phyloP scores from a whole-genome alignment of 35 echinoderm and acorn worm species.

The Heliocidaris erythrogramma region DNA sequence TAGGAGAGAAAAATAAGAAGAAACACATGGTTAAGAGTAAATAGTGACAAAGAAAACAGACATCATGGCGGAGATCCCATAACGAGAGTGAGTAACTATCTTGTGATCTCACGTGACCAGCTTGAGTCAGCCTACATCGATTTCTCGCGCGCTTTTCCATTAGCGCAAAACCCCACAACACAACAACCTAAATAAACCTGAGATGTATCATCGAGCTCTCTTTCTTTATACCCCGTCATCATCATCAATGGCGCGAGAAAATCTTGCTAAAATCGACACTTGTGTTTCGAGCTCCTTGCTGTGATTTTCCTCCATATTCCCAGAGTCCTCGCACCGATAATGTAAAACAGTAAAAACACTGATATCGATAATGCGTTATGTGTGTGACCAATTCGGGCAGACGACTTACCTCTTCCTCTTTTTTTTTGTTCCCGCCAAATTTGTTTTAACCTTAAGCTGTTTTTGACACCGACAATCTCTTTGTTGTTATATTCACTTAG shows the following conservation, averaged over 20 bases:
- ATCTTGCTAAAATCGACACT: slow-evolving; percentile 35
- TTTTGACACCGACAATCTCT: slow-evolving; percentile 2
- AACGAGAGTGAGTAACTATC: not conserved
- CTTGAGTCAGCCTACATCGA: not conserved
- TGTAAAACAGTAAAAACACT: slow-evolving; percentile 33
- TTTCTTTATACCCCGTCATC: not conserved
- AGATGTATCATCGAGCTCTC: not conserved
- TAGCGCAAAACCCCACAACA: slow-evolving; percentile 15
- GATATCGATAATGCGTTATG: not conserved
- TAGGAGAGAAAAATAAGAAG: too few relatives aligned
- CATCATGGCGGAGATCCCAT: not conserved
- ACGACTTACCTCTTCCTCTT: not conserved
- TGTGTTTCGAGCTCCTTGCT: not conserved
- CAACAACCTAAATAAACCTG: not conserved
- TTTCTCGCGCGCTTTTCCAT: slow-evolving; percentile 35
- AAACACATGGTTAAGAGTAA: not conserved
- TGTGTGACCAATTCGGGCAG: slow-evolving; percentile 7
- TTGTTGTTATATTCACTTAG: slow-evolving; percentile 16
- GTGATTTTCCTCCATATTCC: not conserved
- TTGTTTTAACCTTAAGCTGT: slow-evolving; percentile 17
- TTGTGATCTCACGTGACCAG: not conserved
- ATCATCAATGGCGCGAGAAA: not conserved
- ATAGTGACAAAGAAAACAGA: not conserved
- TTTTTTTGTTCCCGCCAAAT: not conserved
- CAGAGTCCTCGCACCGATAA: not conserved